Percentiles rank a stretch among this genome's conserved stretches.
Evolutionary conservation across 2,888 invertebrate genomes (phyloP).

Genomic region (Caenorhabditis doughertyi): DNA sequence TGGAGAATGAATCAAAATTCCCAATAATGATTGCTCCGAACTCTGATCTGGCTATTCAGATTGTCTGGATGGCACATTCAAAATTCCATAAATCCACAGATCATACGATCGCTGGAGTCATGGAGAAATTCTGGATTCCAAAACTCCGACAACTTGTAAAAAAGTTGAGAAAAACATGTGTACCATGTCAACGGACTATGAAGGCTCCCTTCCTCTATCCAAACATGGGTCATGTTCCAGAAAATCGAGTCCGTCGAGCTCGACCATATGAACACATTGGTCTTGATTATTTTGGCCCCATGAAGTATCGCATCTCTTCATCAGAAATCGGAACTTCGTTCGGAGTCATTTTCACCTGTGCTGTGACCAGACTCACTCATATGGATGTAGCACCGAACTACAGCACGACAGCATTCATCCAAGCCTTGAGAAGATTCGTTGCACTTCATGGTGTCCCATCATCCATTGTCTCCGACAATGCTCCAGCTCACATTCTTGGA

Average conservation of each 20-base stretch:
- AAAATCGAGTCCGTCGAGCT: constrained; percentile 25
- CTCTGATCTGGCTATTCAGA: not conserved
- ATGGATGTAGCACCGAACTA: constrained; percentile 57
- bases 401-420: constrained; percentile 37
- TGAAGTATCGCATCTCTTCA: not conserved
- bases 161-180: not conserved
- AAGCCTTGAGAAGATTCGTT: constrained; percentile 57
- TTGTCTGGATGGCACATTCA: not conserved
- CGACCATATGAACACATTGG: constrained; percentile 63
- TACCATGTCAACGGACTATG: not conserved
- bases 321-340: constrained; percentile 24
- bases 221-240: constrained; percentile 27
- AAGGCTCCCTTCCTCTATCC: constrained; percentile 39
- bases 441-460: constrained; percentile 53
- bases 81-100: not conserved
- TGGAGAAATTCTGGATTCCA: not conserved
- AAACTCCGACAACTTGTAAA: not conserved
- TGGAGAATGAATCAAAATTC: not conserved
- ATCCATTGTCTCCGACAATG: constrained; percentile 69
- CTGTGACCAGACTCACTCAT: constrained; percentile 53
- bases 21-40: not conserved
- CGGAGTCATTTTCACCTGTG: constrained; percentile 55
- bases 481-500: constrained; percentile 83
- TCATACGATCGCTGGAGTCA: not conserved
- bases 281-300: constrained; percentile 67